A percentile compares a stretch with the other conserved stretches of the same genome.
Conservation (phyloP, 2,888 invertebrate species). For the Scaptodrosophila latifasciaeformis region DNA sequence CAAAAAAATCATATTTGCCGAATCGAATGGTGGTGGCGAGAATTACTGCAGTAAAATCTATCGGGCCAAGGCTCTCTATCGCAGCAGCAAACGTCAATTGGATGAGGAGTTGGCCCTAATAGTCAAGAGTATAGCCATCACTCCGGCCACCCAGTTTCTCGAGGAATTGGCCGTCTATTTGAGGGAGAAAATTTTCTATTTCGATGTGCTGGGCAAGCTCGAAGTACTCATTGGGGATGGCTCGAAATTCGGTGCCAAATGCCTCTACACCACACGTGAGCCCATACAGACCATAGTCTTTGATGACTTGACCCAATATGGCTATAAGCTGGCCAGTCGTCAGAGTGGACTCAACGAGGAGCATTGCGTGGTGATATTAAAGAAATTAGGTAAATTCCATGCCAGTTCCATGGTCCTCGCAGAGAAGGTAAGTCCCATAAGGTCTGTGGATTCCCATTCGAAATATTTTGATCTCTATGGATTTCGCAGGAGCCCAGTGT, state of each 20-base stretch:
- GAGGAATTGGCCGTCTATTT: slow-evolving; percentile 75
- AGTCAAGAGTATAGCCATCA: slow-evolving; percentile 72
- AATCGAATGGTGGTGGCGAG: slow-evolving; percentile 69
- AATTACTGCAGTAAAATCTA: slow-evolving; percentile 74
- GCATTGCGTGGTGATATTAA: slow-evolving; percentile 76
- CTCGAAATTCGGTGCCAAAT: slow-evolving; percentile 72
- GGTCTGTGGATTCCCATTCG: too few species aligned
- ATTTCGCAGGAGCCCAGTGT: slow-evolving; percentile 68
- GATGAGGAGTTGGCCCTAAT: slow-evolving; percentile 70
- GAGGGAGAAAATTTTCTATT: slow-evolving; percentile 75
- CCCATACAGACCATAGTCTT: slow-evolving; percentile 73
- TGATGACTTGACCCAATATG: slow-evolving; percentile 76
- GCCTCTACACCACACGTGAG: slow-evolving; percentile 67
- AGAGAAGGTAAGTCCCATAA: slow-evolving; percentile 76
- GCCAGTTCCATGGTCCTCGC: slow-evolving; percentile 77
- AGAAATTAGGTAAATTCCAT: slow-evolving; percentile 77
- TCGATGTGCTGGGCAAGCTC: slow-evolving; percentile 74
- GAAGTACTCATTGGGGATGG: slow-evolving; percentile 74
- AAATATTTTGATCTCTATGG: too few species aligned
- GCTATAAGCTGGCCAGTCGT: slow-evolving; percentile 77
- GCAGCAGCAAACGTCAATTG: slow-evolving; percentile 62
- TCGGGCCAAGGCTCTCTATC: slow-evolving; percentile 61
- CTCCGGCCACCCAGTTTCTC: slow-evolving; percentile 74
- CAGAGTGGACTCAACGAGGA: slow-evolving; percentile 77
- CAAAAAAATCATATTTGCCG: slow-evolving; percentile 63